These are phyloP conservation scores for Fragum whitleyi DNA, from an alignment of 2,888 invertebrate genomes.

Conservation along the genomic window DNA sequence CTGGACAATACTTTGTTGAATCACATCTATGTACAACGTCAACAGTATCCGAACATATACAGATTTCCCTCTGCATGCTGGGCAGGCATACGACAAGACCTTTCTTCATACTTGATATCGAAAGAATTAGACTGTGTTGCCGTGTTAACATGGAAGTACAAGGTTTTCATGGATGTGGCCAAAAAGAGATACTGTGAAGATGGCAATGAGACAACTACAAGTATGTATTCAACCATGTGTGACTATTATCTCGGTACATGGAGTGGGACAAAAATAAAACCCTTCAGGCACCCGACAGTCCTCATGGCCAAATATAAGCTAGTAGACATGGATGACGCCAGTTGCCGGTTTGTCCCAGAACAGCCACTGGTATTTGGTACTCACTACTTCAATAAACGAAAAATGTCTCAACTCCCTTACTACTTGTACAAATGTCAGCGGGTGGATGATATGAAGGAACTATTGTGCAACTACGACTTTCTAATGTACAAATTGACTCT, in stretches of 20 bases:
- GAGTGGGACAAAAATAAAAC: conserved; percentile 78
- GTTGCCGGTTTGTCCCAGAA: conserved; percentile 77
- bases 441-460: conserved; percentile 95
- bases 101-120: conserved; percentile 72
- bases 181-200: conserved; percentile 64
- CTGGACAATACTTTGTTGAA: conserved; percentile 79
- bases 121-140: conserved; percentile 75
- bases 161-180: conserved; percentile 75
- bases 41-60: conserved; percentile 74
- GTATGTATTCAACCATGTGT: conserved; percentile 76
- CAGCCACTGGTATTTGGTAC: conserved; percentile 78
- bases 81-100: conserved; percentile 70
- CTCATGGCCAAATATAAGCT: conserved; percentile 67
- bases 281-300: conserved; percentile 73
- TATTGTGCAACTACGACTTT: conserved; percentile 98
- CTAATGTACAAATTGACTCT: conserved; percentile 96
- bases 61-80: conserved; percentile 78
- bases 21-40: conserved; percentile 70
- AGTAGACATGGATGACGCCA: conserved; percentile 64
- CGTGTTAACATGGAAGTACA: conserved; percentile 79
- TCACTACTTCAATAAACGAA: conserved; percentile 77
- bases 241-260: conserved; percentile 82
- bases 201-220: conserved; percentile 25
- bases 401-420: conserved; percentile 80
- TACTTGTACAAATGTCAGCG: conserved; percentile 73